Percentiles rank a stretch among this genome's conserved stretches.
These are phyloP conservation scores for Gonioctena quinquepunctata DNA, from an alignment of 1,140 invertebrate species.

Conservation along the genomic window DNA sequence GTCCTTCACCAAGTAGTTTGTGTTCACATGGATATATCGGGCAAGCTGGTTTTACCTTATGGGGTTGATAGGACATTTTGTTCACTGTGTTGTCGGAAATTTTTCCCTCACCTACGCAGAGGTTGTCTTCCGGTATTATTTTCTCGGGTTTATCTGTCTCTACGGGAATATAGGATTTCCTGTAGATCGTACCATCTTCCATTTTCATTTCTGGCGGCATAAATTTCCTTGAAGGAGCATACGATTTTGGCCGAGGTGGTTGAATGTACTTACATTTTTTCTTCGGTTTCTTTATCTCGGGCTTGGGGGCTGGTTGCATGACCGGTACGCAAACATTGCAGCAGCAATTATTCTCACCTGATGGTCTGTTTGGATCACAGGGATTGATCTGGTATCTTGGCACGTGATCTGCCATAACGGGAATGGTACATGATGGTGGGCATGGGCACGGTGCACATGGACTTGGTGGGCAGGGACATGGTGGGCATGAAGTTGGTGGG, in stretches of 20 bases:
- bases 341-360: constrained; percentile 22
- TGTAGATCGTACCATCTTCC: constrained; percentile 63
- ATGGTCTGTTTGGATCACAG: constrained; percentile 20
- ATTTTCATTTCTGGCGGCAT: constrained; percentile 58
- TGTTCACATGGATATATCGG: constrained; percentile 53
- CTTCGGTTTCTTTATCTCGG: constrained; percentile 22
- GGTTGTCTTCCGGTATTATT: constrained; percentile 54
- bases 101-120: constrained; percentile 53
- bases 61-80: constrained; percentile 62
- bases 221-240: constrained; percentile 59
- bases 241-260: constrained; percentile 61
- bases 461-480: constrained; percentile 18
- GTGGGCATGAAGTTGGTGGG: constrained; percentile 14
- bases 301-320: constrained; percentile 10
- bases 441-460: constrained; percentile 9
- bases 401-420: constrained; percentile 28
- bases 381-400: constrained; percentile 33
- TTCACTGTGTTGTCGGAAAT: constrained; percentile 60
- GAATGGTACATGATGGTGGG: constrained; percentile 28
- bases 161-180: constrained; percentile 61
- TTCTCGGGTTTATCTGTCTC: constrained; percentile 46
- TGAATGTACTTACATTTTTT: constrained; percentile 63
- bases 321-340: constrained; percentile 43
- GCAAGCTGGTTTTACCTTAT: constrained; percentile 53
- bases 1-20: constrained; percentile 61